Evolutionary conservation across 2,113 vertebrate species (phyloP).

Genomic region (Electrona antarctica): DNA sequence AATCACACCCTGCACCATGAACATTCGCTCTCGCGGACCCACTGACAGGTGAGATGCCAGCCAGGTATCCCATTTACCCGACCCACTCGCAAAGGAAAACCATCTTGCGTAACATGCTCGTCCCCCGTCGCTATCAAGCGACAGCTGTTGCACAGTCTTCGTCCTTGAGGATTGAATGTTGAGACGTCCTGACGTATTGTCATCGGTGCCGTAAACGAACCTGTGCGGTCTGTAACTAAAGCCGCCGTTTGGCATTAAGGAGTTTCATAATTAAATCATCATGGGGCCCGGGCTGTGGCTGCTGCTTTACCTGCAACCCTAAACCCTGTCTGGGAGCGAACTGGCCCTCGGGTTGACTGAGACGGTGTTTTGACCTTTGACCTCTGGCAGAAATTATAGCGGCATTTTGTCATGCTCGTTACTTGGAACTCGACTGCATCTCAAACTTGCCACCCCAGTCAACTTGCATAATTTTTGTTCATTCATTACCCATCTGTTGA

Average conservation of each 20-base stretch:
- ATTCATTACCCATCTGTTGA: not conserved
- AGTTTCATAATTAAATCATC: conserved; percentile 94
- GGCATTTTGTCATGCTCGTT: conserved; percentile 13
- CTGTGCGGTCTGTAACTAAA: conserved; percentile 84
- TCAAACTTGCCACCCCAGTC: not conserved
- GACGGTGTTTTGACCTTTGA: conserved; percentile 47
- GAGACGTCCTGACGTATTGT: conserved; percentile 82
- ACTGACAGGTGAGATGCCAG: conserved; percentile 51
- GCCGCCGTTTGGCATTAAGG: conserved; percentile 78
- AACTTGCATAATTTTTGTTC: not conserved
- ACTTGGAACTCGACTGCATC: not conserved
- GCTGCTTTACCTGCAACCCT: conserved; percentile 82
- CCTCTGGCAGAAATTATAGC: conserved; percentile 24
- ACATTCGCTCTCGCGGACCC: conserved; percentile 53
- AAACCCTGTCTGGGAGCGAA: conserved; percentile 74
- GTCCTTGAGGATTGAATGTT: conserved; percentile 78
- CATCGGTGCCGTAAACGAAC: conserved; percentile 84
- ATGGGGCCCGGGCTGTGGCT: conserved; percentile 62
- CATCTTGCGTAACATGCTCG: conserved; percentile 66
- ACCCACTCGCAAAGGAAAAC: conserved; percentile 31
- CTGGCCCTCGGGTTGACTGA: conserved; percentile 24
- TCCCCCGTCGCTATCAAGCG: conserved; percentile 58
- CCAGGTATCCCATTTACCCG: conserved; percentile 52
- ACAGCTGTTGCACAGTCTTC: conserved; percentile 63
- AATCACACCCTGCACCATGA: conserved; percentile 87